Conservation (phyloP, 2,888 invertebrate species). For the Drosophila prolongata region DNA sequence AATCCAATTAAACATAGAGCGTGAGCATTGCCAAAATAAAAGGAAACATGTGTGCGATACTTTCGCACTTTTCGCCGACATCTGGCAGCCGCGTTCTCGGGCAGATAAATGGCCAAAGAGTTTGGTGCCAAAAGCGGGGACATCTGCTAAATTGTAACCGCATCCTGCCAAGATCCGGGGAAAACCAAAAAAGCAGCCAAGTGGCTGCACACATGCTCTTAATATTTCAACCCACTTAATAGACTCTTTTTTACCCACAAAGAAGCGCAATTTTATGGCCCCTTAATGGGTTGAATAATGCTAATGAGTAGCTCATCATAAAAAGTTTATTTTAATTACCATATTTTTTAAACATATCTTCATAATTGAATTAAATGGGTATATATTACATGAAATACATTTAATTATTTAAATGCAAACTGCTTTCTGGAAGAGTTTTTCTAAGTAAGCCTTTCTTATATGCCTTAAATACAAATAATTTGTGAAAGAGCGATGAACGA, state of each 20-base stretch:
- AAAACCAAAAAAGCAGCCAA: neutral
- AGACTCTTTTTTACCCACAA: slow-evolving; percentile 7
- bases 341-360: neutral
- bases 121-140: slow-evolving; percentile 35
- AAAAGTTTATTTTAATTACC: neutral
- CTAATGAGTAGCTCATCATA: neutral
- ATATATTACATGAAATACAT: too few relatives aligned
- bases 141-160: slow-evolving; percentile 44
- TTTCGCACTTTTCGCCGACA: slow-evolving; percentile 50
- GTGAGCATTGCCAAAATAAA: slow-evolving; percentile 26
- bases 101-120: slow-evolving; percentile 55
- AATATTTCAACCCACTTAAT: slow-evolving; percentile 14
- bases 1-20: slow-evolving; percentile 73
- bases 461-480: too few relatives aligned
- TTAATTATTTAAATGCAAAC: too few relatives aligned
- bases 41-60: slow-evolving; percentile 67
- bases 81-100: slow-evolving; percentile 47
- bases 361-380: too few relatives aligned
- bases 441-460: too few relatives aligned
- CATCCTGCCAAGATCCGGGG: slow-evolving; percentile 20
- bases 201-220: slow-evolving; percentile 12
- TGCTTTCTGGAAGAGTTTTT: too few relatives aligned
- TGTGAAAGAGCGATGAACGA: neutral
- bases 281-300: slow-evolving; percentile 12
- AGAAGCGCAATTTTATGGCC: neutral